Base-by-base conservation (phyloP, 1,140 invertebrate species). In the Sarcophaga peregrina region DNA sequence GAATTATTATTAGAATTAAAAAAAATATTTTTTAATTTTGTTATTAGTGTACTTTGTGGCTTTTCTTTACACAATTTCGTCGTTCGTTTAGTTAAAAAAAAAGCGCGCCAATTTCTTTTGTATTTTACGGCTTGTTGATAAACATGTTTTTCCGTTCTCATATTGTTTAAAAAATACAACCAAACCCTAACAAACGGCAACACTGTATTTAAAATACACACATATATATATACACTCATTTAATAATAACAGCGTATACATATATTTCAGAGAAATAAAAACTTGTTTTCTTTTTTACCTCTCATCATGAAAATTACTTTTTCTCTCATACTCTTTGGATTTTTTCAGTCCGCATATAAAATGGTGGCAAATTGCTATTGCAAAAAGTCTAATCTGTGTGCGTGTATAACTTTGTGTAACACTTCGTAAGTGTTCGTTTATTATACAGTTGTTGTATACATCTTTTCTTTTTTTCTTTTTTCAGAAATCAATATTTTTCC, bases 91-190 rank as follows among this genome's bases (percentile, higher is more conserved):
- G 2, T 25, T 20, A 74, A 5, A 13, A 25, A 78, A 78, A 78
- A 78, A 78, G 75, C 75, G 47, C 75, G 75, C 75, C 47, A 78
- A 78, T 50, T 52, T 50, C n/a, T 78, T 78, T 78, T 48, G 9
- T 50, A 7, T 76, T 48, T 78, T 13, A 20, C 20, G 4, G n/a
- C 17, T 78, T 78, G 75, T 78, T 78, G 50, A 78, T 78, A 78
- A 78, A 78, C 75, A 78, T 50, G 46, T 52, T 78, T 78, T 78
- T 76, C 47, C 62, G 11, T 17, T 6, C 17, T 72, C 37, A 0
- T 5, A 76, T 47, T 15, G 75, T 52, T 46, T 45, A 46, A 52
- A 52, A 52, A 52, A 52, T 52, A 10, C 50, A 37, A 37, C 25
- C 13, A 52, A 10, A 62, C n/a, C 8, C 17, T 17, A 68, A 25